A percentile compares a stretch with the other conserved stretches of the same genome.
These are phyloP conservation scores for Drosophila ustulata DNA, from an alignment of 2,888 invertebrate species.

Conservation along the genomic window DNA sequence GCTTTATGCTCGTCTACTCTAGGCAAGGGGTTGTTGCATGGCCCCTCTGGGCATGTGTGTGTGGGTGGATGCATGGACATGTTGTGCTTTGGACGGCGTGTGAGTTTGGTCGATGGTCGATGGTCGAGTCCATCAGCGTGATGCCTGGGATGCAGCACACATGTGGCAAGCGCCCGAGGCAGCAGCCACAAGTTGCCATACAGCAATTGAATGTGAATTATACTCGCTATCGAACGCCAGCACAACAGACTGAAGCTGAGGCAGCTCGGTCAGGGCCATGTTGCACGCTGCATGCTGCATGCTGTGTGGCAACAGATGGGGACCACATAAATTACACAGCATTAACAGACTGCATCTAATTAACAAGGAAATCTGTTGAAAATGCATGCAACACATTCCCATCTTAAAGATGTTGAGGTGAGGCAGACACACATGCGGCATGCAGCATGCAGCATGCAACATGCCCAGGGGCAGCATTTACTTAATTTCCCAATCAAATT, in stretches of 20 bases:
- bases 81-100: constrained; percentile 45
- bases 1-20: constrained; percentile 20
- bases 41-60: constrained; percentile 5
- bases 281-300: constrained; percentile 46
- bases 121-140: constrained; percentile 34
- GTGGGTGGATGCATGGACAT: constrained; percentile 22
- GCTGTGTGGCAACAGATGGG: constrained; percentile 29
- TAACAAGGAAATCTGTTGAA: constrained; percentile 65
- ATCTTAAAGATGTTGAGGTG: constrained; percentile 2
- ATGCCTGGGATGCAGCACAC: constrained; percentile 57
- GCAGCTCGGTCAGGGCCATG: constrained; percentile 41
- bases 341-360: constrained; percentile 75
- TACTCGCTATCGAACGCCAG: constrained; percentile 53
- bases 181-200: constrained; percentile 43
- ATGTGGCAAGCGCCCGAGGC: constrained; percentile 56
- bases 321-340: constrained; percentile 65
- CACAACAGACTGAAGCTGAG: constrained; percentile 8
- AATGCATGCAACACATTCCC: constrained; percentile 19
- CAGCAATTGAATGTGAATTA: constrained; percentile 74
- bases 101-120: constrained; percentile 20
- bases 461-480: constrained; percentile 55
- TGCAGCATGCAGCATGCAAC: neutral
- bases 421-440: constrained; percentile 11
- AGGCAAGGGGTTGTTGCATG: constrained; percentile 58
- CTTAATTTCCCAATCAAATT: constrained; percentile 72